A percentile compares a stretch with the other conserved stretches of the same genome.
Conservation (phyloP, 1,140 invertebrate genomes). For the Diprion similis region DNA sequence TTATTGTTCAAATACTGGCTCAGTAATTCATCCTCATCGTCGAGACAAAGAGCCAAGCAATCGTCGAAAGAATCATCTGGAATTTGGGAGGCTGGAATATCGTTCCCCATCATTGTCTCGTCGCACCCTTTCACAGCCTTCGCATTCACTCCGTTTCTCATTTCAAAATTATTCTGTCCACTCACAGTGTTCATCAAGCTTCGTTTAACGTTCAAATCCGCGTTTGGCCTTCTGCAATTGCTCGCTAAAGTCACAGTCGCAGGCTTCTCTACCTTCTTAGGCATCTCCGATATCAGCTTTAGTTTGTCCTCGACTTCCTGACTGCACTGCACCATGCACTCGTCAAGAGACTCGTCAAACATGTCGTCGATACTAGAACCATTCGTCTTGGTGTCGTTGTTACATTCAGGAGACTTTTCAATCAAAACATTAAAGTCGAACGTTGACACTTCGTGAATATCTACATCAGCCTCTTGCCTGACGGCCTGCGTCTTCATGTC, state of each 20-base stretch:
- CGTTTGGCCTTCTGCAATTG: neutral
- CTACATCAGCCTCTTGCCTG: neutral
- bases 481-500: conserved; percentile 15
- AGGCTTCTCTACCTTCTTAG: neutral
- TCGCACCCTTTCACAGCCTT: no score
- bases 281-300: conserved; percentile 12
- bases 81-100: conserved; percentile 14
- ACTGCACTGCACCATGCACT: conserved; percentile 47
- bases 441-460: conserved; percentile 14
- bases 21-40: conserved; percentile 29
- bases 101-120: no score
- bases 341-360: conserved; percentile 50
- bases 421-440: conserved; percentile 20
- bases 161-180: no score
- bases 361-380: conserved; percentile 37
- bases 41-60: conserved; percentile 36
- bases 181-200: no score
- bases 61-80: conserved; percentile 49
- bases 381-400: neutral
- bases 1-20: neutral
- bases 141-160: no score
- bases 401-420: conserved; percentile 8
- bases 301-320: conserved; percentile 50
- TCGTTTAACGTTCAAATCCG: no score
- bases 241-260: neutral